Conservation (phyloP, 2,797 vertebrate species). For the Acrossocheilus fasciatus region DNA sequence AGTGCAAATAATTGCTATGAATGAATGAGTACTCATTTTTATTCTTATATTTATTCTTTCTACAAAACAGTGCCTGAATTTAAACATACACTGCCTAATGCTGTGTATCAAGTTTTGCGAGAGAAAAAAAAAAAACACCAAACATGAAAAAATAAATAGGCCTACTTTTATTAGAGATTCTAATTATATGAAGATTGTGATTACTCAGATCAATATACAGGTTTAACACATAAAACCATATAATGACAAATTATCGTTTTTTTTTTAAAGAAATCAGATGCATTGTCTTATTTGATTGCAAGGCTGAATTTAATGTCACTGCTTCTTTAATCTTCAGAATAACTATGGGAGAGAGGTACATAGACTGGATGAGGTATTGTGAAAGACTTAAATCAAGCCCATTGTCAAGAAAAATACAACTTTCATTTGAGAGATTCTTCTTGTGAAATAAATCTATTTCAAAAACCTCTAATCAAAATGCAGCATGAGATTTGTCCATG, state of each 20-base stretch:
- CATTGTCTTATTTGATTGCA: conserved; percentile 14
- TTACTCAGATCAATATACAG: background rate
- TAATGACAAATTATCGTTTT: background rate
- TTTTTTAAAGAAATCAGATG: background rate
- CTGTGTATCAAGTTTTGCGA: background rate
- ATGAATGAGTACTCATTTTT: conserved; percentile 2
- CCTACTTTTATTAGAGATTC: background rate
- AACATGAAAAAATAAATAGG: background rate
- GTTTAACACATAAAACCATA: background rate
- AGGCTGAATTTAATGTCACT: background rate
- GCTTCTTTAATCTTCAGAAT: background rate
- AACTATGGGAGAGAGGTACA: background rate
- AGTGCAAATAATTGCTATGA: background rate
- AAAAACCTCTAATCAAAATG: background rate
- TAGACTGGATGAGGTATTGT: conserved; percentile 5
- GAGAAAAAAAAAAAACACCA: background rate
- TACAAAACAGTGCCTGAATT: background rate
- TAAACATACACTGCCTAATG: background rate
- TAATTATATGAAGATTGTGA: background rate
- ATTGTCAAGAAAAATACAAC: conserved; percentile 9
- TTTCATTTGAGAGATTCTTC: background rate
- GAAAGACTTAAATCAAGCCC: conserved; percentile 16
- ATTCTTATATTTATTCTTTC: background rate
- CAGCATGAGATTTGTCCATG: background rate
- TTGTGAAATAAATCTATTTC: background rate